Conservation (phyloP, 2,888 invertebrate genomes). For the Macaria liturata region DNA sequence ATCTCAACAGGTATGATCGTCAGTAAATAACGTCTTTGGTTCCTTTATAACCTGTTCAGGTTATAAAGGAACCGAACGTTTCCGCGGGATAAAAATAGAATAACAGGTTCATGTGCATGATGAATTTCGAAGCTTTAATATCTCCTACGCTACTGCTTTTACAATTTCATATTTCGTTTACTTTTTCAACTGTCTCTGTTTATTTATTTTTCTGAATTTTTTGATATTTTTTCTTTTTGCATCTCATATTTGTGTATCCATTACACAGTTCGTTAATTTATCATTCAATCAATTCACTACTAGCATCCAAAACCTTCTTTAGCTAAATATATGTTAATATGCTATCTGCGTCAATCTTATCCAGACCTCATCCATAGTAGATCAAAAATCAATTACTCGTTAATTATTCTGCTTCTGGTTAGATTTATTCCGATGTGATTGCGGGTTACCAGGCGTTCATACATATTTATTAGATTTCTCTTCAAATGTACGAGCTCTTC, state of each 20-base stretch:
- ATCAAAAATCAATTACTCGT: background rate
- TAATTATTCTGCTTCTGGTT: background rate
- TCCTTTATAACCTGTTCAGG: conserved; percentile 7
- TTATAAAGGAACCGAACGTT: no score
- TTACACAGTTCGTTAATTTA: no score
- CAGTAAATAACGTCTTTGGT: background rate
- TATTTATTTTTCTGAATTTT: no score
- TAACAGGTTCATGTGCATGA: conserved; percentile 13
- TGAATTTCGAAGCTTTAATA: background rate
- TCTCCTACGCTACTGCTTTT: no score
- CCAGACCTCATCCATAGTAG: background rate
- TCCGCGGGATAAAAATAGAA: conserved; percentile 12
- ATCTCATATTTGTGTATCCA: no score
- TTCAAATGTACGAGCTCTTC: background rate
- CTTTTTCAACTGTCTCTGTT: no score
- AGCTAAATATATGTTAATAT: no score
- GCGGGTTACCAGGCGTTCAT: background rate
- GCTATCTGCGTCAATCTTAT: no score
- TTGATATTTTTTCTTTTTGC: no score
- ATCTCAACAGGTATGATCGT: background rate
- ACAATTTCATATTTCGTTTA: no score
- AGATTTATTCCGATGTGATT: background rate
- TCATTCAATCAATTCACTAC: no score
- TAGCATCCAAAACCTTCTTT: no score
- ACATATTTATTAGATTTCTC: conserved; percentile 15